Evolutionary conservation across 2,888 invertebrate genomes (phyloP), one percentile per base, ranked within the genome.

Genomic region (Temnothorax ravouxi): DNA sequence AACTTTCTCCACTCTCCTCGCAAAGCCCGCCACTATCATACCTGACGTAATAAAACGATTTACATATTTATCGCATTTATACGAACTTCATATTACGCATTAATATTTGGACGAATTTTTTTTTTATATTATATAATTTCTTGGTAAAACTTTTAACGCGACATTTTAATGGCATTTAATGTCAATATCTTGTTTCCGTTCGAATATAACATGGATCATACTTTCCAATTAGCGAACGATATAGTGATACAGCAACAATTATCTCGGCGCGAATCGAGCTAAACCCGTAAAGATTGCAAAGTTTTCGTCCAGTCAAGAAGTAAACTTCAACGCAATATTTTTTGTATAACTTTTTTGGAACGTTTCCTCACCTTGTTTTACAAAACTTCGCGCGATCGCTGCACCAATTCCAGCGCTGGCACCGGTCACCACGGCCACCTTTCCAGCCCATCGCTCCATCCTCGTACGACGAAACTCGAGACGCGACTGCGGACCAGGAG

Each of bases 361-460:
- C 29, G 21, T 18, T 59, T 52, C 18, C 66, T 95, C 84, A 59
- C 95, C 95, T 15, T 94, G 93, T 84, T 94, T 89, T 18, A 95
- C 95, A 6, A 96, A 93, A 66, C 92, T 91, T 59, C 93, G 86
- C 29, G 93, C 93, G 18, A 94, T 92, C 1, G 95, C 93, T 1
- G 95, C 95, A 0, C 95, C 95, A 62, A 95, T 95, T 18, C 95
- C 95, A 0, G 94, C 93, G 85, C 95, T 95, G 0, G 95, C 95
- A 11, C 95, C 95, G 0, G 95, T 95, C 84, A 95, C 95, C 69
- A 95, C 95, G 0, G 95, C 95, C 2, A 95, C 93, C 87, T 95
- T 95, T 13, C 95, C 95, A 4, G 86, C 75, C 95, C 95, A 95
- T 80, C 95, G 94, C 41, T 95, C 94, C 95, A 94, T 94, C 86